Base-by-base conservation (phyloP, 2,888 invertebrate species). In the Athetis lepigone region DNA sequence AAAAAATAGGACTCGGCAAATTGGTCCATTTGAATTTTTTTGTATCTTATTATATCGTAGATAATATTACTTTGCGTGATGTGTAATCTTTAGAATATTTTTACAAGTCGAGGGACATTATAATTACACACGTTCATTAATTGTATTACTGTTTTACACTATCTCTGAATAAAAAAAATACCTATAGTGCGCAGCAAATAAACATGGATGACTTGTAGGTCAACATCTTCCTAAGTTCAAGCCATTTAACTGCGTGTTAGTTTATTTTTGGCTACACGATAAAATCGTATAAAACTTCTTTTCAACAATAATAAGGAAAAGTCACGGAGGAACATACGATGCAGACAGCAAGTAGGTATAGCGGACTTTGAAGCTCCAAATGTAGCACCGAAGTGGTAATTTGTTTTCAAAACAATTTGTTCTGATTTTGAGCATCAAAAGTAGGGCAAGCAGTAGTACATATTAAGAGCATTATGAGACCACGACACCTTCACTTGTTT, bases 201-300 rank as follows among this genome's bases (percentile, higher is more conserved):
- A 50, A 42, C 43, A 16, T 29, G 46, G 13, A 40, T 72, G 70
- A 76, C 74, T 61, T 70, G 60, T 54, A 61, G 7, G 61, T 45
- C 33, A 66, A 75, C 75, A 71, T 47, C 46, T 52, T 79, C 62
- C 68, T 75, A 83, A 73, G 75, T 81, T 79, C 71, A 80, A 61
- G 46, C n/a, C 27, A 63, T 62, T 56, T 45, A 63, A 72, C 67
- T 83, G 73, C 79, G 81, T 73, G 65, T 69, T 51, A 76, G 56
- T 59, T 58, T 70, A 40, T 62, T 57, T 72, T 72, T 37, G 49
- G 47, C 27, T 57, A 42, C 11, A 50, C 42, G 67, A 72, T 69
- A 68, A 65, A 33, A 42, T 39, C 42, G 27, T 60, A 45, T 51
- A 60, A 29, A 25, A 37, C 43, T 29, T 56, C 40, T 40, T 57